These are phyloP conservation scores for Platygyra sinensis DNA, from an alignment of 64 coral and sea anemone species.

Conservation along the genomic window DNA sequence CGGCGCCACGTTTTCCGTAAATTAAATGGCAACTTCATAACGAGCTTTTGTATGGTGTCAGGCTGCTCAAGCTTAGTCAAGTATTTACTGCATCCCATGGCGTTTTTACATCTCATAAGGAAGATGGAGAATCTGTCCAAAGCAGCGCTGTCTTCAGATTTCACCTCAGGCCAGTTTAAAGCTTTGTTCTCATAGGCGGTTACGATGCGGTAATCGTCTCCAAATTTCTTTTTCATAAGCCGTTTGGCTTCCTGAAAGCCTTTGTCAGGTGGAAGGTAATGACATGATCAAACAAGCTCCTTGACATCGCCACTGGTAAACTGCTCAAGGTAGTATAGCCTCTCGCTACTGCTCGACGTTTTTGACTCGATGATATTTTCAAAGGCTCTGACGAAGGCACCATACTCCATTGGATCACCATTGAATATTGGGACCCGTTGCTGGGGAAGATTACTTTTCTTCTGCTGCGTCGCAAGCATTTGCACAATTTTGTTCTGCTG, in stretches of 20 bases:
- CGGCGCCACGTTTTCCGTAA: constrained; percentile 38
- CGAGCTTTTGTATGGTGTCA: constrained; percentile 24
- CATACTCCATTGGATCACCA: constrained; percentile 2
- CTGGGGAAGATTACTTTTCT: too few species aligned
- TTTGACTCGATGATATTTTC: constrained; percentile 37
- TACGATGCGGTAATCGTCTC: neutral
- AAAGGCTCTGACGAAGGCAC: constrained; percentile 29
- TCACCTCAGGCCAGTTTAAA: too few species aligned
- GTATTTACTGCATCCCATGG: constrained; percentile 45
- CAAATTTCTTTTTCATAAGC: constrained; percentile 24
- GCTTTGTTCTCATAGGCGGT: constrained; percentile 17
- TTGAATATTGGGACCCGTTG: too few species aligned
- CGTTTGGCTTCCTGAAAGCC: constrained; percentile 14
- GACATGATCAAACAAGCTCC: constrained; percentile 45
- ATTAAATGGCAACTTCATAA: constrained; percentile 46
- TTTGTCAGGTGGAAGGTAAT: constrained; percentile 1
- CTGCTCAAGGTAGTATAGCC: too few species aligned
- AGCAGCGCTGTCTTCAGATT: too few species aligned
- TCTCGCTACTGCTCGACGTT: neutral
- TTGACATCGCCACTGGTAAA: constrained; percentile 27
- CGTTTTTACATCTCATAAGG: constrained; percentile 66
- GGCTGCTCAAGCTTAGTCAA: constrained; percentile 54
- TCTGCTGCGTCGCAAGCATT: too few species aligned
- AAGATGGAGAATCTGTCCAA: constrained; percentile 52
- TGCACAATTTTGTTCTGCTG: too few species aligned